phyloP scores from a whole-genome alignment of 2,113 vertebrate species.

The Peromyscus leucopus region DNA sequence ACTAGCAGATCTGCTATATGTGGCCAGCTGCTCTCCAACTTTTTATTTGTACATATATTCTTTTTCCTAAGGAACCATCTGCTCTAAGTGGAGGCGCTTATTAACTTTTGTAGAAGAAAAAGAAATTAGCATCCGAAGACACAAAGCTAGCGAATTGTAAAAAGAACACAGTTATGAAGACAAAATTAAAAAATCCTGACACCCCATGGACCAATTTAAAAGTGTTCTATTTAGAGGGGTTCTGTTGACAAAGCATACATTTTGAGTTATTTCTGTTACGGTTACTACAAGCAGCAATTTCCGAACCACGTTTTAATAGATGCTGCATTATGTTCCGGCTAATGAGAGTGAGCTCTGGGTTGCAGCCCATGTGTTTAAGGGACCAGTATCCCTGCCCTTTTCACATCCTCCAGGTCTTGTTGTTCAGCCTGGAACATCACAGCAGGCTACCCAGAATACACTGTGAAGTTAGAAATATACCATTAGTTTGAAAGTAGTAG shows the following conservation, averaged over 20 bases:
- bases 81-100: conserved; percentile 68
- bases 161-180: conserved; percentile 81
- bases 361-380: neutral
- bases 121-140: conserved; percentile 82
- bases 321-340: neutral
- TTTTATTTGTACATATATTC: conserved; percentile 73
- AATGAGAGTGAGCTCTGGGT: conserved; percentile 17
- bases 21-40: conserved; percentile 83
- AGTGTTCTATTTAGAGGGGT: conserved; percentile 74
- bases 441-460: neutral
- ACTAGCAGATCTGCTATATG: conserved; percentile 75
- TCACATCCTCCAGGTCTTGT: neutral
- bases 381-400: too few species aligned
- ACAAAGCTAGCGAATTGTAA: conserved; percentile 82
- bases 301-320: conserved; percentile 50
- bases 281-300: conserved; percentile 62
- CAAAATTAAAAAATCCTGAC: conserved; percentile 81
- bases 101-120: conserved; percentile 80
- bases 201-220: conserved; percentile 61
- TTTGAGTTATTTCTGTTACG: conserved; percentile 71
- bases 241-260: conserved; percentile 65
- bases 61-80: conserved; percentile 73
- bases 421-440: neutral
- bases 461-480: neutral
- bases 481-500: neutral